Evolutionary conservation across 2,113 vertebrate species (phyloP).

Genomic region (Tyto alba): DNA sequence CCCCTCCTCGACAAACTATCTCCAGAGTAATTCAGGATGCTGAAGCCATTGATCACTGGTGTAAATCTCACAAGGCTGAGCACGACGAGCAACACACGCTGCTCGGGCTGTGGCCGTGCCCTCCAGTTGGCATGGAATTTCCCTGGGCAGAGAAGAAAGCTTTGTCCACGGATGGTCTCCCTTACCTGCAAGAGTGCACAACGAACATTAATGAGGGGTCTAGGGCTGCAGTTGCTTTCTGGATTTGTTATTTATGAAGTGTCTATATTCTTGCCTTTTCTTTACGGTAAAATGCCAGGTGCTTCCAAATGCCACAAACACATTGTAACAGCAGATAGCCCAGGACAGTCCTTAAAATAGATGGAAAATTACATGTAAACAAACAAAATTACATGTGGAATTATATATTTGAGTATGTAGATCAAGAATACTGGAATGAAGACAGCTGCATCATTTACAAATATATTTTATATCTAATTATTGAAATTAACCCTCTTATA

Average conservation of each 20-base stretch:
- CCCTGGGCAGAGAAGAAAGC: conserved; percentile 29
- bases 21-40: conserved; percentile 68
- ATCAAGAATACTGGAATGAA: background rate
- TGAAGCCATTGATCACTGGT: conserved; percentile 49
- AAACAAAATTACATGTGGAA: background rate
- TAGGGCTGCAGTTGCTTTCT: background rate
- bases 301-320: background rate
- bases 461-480: background rate
- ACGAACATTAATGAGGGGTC: background rate
- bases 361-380: background rate
- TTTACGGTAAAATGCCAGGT: background rate
- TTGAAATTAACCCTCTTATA: background rate
- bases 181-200: background rate
- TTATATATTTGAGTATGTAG: background rate
- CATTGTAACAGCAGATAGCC: background rate
- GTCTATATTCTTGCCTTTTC: background rate
- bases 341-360: background rate
- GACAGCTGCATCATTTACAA: background rate
- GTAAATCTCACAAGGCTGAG: conserved; percentile 58
- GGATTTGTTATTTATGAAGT: background rate
- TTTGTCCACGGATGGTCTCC: background rate
- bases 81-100: background rate
- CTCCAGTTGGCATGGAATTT: conserved; percentile 9
- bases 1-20: conserved; percentile 59
- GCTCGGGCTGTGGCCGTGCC: background rate